A percentile compares a stretch with the other conserved stretches of the same genome.
These are phyloP conservation scores for Myioborus miniatus DNA, from an alignment of 2,797 vertebrate species.

Conservation along the genomic window DNA sequence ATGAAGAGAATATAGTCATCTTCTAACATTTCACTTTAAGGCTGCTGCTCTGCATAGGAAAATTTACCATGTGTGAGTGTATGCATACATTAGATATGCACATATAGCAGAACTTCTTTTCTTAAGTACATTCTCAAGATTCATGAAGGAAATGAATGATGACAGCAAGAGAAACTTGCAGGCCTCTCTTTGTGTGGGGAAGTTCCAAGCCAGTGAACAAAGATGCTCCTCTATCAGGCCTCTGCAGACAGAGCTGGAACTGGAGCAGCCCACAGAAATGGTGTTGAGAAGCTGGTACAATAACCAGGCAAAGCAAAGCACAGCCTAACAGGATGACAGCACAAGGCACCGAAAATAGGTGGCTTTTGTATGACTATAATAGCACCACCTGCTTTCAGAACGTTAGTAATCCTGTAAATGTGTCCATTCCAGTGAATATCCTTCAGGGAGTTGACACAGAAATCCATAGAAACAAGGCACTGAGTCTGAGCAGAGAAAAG, in stretches of 20 bases:
- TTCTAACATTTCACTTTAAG: neutral
- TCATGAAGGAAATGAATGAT: neutral
- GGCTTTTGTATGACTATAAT: slow-evolving; percentile 66
- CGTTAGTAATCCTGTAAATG: slow-evolving; percentile 53
- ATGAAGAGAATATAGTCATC: neutral
- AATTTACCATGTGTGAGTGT: neutral
- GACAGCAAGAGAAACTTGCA: neutral
- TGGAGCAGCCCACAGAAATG: neutral
- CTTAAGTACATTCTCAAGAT: neutral
- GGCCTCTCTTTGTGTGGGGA: neutral
- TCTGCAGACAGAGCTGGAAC: neutral
- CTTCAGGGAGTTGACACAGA: slow-evolving; percentile 67
- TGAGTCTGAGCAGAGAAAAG: slow-evolving; percentile 29
- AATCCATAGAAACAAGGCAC: slow-evolving; percentile 58
- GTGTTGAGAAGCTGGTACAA: slow-evolving; percentile 31
- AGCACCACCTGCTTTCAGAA: slow-evolving; percentile 64
- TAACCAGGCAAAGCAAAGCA: slow-evolving; percentile 48
- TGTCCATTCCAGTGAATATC: slow-evolving; percentile 60
- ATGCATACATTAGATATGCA: neutral
- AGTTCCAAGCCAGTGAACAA: slow-evolving; percentile 12
- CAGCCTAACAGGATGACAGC: slow-evolving; percentile 57
- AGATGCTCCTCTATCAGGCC: slow-evolving; percentile 31
- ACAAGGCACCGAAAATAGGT: slow-evolving; percentile 56
- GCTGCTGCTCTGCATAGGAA: neutral
- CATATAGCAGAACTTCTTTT: neutral